Percentiles rank a stretch among this genome's conserved stretches.
Evolutionary conservation across 2,113 vertebrate genomes (phyloP).

Genomic region (Dolichotis patagonum): DNA sequence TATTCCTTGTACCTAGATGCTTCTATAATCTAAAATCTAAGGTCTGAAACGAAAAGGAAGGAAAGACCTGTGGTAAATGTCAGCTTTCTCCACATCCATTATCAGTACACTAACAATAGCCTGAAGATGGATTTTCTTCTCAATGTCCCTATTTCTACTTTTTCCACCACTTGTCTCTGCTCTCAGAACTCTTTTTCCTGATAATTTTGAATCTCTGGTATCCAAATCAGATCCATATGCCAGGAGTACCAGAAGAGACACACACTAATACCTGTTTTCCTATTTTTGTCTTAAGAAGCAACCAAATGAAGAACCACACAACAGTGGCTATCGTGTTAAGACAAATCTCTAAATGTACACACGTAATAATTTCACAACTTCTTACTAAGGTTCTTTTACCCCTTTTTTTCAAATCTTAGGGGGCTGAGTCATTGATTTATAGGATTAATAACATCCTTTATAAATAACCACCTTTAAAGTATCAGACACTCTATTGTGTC

Average conservation of each 20-base stretch:
- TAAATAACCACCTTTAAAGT: slow-evolving; percentile 7
- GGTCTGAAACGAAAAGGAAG: not conserved
- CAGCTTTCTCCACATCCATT: not conserved
- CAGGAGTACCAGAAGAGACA: not conserved
- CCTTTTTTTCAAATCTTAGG: not conserved
- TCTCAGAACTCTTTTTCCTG: not conserved
- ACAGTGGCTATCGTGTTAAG: not conserved
- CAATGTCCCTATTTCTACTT: not conserved
- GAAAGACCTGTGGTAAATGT: not conserved
- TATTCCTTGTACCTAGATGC: not conserved
- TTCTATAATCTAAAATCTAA: slow-evolving; percentile 45
- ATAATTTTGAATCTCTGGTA: not conserved
- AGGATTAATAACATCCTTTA: not conserved
- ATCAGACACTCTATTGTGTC: not conserved
- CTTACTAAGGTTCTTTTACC: not conserved
- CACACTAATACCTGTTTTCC: not conserved
- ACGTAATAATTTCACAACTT: not conserved
- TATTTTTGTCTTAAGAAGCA: not conserved
- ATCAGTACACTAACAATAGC: not conserved
- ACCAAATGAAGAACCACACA: not conserved
- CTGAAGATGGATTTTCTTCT: not conserved
- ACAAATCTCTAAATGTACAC: not conserved
- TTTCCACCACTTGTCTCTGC: not conserved
- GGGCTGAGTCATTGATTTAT: not conserved
- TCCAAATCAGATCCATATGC: not conserved